Base-by-base conservation (phyloP, 2,888 invertebrate genomes). In the Caradrina clavipalpis region DNA sequence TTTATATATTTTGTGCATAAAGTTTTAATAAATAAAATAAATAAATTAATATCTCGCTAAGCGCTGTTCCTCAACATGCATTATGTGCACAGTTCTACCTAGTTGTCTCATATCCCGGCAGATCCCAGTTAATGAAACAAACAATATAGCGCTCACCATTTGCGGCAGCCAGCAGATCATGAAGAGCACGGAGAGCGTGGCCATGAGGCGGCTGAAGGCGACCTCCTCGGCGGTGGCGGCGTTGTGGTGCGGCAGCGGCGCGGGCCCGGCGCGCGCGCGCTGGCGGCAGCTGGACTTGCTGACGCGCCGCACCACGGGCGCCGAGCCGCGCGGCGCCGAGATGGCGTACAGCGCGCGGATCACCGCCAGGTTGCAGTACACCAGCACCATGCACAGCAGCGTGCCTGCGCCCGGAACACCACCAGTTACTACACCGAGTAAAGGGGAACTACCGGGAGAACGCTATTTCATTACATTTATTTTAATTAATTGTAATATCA, bases 111-210 rank as follows among this genome's bases (percentile, higher is more conserved):
- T 1, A 11, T 10, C 13, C 4, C 2, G 11, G 39, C 39, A 7
- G 11, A 39, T 13, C 15, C 4, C 11, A 42, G 13, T 35, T 8
- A 35, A 35, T 35, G 1, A 35, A 45, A 8, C 6, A 45, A 19
- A n/a, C 49, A 49, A 49, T 49, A 31, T 6, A 1, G 10, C 7
- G 21, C 96, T 96, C 89, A 98, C 98, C 98, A 98, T 97, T 93
- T 98, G 98, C 31, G 98, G 98, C 94, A 98, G 96, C 98, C 98
- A 98, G 93, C 98, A 98, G 54, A 97, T 94, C 87, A 98, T 97
- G 91, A 98, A 98, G 39, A 98, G 97, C 78, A 98, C 97, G 78
- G 98, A 98, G 53, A 98, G 96, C 61, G 97, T 97, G 1, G 98
- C 97, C 98, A 98, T 98, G 54, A 98, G 96, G 84, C 97, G 97